These are phyloP conservation scores for Labeo calbasu DNA, from an alignment of 2,797 vertebrate genomes.

Conservation along the genomic window DNA sequence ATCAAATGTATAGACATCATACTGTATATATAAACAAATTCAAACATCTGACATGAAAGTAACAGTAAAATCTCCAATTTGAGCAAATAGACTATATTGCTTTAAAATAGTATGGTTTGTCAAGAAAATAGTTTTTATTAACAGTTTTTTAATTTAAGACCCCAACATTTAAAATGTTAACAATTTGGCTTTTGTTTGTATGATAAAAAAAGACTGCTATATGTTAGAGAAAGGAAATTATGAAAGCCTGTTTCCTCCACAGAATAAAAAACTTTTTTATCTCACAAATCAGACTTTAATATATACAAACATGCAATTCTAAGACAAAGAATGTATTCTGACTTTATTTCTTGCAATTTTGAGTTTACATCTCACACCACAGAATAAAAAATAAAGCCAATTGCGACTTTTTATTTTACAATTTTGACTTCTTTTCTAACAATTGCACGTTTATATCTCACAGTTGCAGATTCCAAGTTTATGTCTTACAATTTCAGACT, in stretches of 20 bases:
- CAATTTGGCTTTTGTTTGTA: neutral
- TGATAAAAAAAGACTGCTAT: neutral
- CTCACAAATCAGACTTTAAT: neutral
- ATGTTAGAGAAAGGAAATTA: neutral
- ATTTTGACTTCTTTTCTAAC: neutral
- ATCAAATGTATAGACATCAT: neutral
- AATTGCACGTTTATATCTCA: no score
- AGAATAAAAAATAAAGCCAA: neutral
- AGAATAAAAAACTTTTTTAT: neutral
- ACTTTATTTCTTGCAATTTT: neutral
- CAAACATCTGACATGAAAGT: neutral
- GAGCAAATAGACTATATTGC: neutral
- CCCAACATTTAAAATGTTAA: neutral
- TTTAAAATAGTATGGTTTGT: neutral
- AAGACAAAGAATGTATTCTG: neutral
- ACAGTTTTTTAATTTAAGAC: neutral
- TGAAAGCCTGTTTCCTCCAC: neutral
- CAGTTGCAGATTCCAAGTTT: neutral
- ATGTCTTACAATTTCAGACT: neutral
- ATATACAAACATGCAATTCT: neutral
- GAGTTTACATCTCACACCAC: neutral
- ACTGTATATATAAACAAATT: neutral
- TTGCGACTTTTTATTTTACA: neutral
- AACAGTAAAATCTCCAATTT: slow-evolving; percentile 3
- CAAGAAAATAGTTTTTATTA: neutral